Percentiles rank a stretch among this genome's conserved stretches.
These are phyloP conservation scores for Eretmocerus hayati DNA, from an alignment of 2,888 invertebrate genomes.

Conservation along the genomic window DNA sequence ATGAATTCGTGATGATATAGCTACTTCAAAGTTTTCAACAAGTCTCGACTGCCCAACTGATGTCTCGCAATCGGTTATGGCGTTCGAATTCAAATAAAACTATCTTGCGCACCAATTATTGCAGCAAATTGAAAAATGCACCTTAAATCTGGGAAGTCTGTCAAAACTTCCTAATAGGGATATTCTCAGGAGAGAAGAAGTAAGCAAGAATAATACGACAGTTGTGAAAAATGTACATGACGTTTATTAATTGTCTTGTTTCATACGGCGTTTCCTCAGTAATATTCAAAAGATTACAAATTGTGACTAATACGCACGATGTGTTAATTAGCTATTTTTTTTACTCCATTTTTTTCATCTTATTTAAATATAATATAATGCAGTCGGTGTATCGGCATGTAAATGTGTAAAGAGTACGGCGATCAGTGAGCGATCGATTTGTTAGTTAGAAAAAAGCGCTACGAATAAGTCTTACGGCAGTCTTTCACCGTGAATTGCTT, in stretches of 20 bases:
- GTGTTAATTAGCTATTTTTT: neutral
- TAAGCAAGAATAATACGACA: constrained; percentile 11
- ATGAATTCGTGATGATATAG: too few species aligned
- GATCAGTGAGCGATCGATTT: constrained; percentile 21
- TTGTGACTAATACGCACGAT: constrained; percentile 20
- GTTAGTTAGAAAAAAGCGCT: constrained; percentile 29
- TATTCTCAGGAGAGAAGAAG: too few species aligned
- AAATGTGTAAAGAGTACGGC: constrained; percentile 17
- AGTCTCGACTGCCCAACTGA: too few species aligned
- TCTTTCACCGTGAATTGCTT: constrained; percentile 21
- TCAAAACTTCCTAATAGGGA: too few species aligned
- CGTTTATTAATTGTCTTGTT: constrained; percentile 39
- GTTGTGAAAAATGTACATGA: constrained; percentile 42
- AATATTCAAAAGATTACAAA: constrained; percentile 38
- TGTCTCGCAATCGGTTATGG: too few species aligned
- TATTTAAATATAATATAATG: constrained; percentile 18
- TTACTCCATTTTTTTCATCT: neutral
- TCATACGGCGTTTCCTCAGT: constrained; percentile 31
- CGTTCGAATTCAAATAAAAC: too few species aligned
- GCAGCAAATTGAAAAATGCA: too few species aligned
- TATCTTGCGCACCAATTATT: too few species aligned
- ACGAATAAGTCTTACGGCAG: constrained; percentile 27
- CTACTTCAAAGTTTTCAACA: too few species aligned
- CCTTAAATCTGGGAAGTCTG: too few species aligned
- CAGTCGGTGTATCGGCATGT: constrained; percentile 19